phyloP scores from a whole-genome alignment of 2,888 invertebrate genomes.

The Fragum fragum region DNA sequence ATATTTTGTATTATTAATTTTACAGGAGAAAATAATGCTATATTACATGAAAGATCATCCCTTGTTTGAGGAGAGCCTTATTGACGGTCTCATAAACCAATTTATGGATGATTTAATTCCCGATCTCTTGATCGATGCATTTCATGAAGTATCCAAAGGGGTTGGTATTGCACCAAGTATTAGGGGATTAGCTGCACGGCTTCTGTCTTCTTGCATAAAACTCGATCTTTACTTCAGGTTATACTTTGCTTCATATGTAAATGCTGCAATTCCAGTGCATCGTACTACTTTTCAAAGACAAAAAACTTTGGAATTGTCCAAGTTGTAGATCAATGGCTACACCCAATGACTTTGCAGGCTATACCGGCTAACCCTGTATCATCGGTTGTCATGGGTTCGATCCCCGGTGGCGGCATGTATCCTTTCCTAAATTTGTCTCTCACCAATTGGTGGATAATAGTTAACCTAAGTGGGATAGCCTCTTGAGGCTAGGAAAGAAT shows the following conservation, averaged over 20 bases:
- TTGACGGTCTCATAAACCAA: slow-evolving; percentile 73
- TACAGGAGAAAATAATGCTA: slow-evolving; percentile 72
- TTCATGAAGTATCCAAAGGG: slow-evolving; percentile 71
- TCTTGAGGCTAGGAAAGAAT: no score
- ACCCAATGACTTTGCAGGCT: no score
- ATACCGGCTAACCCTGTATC: no score
- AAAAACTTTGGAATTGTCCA: no score
- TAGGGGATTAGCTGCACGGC: slow-evolving; percentile 11
- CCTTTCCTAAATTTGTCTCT: no score
- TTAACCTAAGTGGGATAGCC: no score
- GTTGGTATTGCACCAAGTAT: slow-evolving; percentile 61
- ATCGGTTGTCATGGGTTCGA: no score
- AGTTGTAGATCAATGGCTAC: no score
- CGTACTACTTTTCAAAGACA: no score
- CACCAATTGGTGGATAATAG: no score
- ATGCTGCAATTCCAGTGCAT: no score
- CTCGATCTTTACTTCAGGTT: background rate
- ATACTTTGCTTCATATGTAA: background rate
- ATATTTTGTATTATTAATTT: slow-evolving; percentile 28
- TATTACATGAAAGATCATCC: slow-evolving; percentile 76
- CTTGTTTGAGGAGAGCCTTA: slow-evolving; percentile 75
- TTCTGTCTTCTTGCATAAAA: background rate
- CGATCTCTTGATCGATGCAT: slow-evolving; percentile 76
- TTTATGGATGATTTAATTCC: slow-evolving; percentile 79
- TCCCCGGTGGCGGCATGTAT: no score